Percentiles rank a stretch among this genome's conserved stretches.
Evolutionary conservation across 2,797 vertebrate species (phyloP).

Genomic region (Dendrocincla tyrannina): DNA sequence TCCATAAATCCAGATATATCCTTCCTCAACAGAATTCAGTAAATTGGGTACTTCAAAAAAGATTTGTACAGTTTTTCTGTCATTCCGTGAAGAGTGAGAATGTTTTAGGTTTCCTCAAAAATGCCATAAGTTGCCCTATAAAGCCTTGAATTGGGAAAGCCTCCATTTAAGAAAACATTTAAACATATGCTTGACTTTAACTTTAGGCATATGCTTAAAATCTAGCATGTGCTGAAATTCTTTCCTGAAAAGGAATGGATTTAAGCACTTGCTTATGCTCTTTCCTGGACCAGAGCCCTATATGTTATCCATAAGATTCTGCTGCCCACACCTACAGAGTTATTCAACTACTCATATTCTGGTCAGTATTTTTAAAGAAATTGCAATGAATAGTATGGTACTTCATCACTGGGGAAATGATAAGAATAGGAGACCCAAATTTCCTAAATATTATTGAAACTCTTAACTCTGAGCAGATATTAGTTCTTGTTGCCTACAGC

Average conservation of each 20-base stretch:
- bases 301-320: background rate
- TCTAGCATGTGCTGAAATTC: background rate
- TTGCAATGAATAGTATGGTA: background rate
- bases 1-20: background rate
- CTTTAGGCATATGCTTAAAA: constrained; percentile 54
- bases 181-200: constrained; percentile 59
- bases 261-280: constrained; percentile 33
- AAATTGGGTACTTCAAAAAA: background rate
- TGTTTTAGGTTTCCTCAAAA: constrained; percentile 44
- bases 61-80: background rate
- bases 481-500: background rate
- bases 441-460: background rate
- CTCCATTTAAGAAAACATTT: constrained; percentile 52
- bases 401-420: background rate
- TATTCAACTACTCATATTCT: background rate
- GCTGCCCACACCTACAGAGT: background rate
- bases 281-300: background rate
- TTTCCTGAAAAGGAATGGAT: constrained; percentile 15
- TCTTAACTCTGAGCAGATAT: background rate
- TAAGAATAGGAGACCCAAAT: background rate
- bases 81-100: constrained; percentile 12
- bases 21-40: background rate
- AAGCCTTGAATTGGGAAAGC: constrained; percentile 12
- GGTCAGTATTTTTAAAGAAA: background rate
- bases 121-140: constrained; percentile 56